Evolutionary conservation across 2,797 vertebrate species (phyloP).

Genomic region (Loriculus beryllinus): DNA sequence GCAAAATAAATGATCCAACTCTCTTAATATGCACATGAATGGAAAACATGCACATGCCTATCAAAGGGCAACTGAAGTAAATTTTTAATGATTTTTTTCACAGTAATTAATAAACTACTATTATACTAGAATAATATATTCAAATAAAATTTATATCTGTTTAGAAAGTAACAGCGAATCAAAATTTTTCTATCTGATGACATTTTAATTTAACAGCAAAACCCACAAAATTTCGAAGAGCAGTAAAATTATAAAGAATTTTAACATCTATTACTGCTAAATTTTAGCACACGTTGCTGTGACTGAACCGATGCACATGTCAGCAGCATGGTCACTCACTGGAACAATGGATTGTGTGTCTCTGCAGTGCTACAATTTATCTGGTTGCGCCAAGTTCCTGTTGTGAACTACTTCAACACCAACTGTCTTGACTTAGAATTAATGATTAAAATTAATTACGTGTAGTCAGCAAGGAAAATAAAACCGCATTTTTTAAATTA

Average conservation of each 20-base stretch:
- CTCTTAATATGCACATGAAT: background rate
- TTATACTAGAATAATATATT: background rate
- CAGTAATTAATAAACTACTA: background rate
- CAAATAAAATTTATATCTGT: background rate
- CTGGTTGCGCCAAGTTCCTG: background rate
- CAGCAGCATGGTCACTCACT: background rate
- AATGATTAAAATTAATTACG: background rate
- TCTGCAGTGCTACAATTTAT: background rate
- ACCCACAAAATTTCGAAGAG: background rate
- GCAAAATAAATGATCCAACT: background rate
- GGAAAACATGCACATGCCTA: background rate
- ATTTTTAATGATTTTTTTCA: background rate
- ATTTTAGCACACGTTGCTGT: background rate
- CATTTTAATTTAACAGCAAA: background rate
- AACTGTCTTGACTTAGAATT: background rate
- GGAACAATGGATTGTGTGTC: background rate
- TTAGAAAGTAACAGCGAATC: background rate
- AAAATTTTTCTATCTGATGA: background rate
- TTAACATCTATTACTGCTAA: background rate
- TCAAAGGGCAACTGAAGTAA: background rate
- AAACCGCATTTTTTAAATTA: background rate
- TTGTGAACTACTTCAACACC: background rate
- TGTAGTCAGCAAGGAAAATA: background rate
- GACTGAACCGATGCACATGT: background rate
- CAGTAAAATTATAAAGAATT: background rate